phyloP scores from a whole-genome alignment of 2,888 invertebrate species.

The Mamestra brassicae region DNA sequence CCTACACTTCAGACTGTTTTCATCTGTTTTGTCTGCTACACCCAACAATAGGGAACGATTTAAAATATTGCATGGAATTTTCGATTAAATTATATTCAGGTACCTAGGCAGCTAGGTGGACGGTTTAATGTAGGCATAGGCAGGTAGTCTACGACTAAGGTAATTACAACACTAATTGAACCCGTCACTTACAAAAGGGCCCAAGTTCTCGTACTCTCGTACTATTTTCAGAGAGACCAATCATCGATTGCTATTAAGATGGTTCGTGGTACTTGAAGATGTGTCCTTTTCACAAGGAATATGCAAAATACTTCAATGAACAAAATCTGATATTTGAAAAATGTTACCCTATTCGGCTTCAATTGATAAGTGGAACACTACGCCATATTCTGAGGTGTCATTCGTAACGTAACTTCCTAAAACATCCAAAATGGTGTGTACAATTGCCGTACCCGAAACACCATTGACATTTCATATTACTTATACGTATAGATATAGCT shows the following conservation, averaged over 20 bases:
- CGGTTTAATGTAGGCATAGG: no score
- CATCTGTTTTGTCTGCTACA: constrained; percentile 77
- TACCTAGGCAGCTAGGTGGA: background rate
- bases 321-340: no score
- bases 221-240: no score
- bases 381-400: background rate
- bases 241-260: no score
- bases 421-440: constrained; percentile 39
- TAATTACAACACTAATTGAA: background rate
- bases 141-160: background rate
- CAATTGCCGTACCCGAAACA: constrained; percentile 45
- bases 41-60: constrained; percentile 81
- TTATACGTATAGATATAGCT: constrained; percentile 61
- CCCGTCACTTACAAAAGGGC: no score
- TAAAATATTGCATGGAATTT: constrained; percentile 69
- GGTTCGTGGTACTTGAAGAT: no score
- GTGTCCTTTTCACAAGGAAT: no score
- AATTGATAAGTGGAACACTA: constrained; percentile 8
- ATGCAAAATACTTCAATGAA: no score
- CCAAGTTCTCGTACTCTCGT: no score
- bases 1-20: constrained; percentile 81
- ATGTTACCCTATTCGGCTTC: no score
- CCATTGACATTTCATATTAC: constrained; percentile 65
- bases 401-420: constrained; percentile 2
- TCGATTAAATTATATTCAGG: constrained; percentile 40